phyloP scores from a whole-genome alignment of 2,888 invertebrate species.

The Rhodophaea formosa region DNA sequence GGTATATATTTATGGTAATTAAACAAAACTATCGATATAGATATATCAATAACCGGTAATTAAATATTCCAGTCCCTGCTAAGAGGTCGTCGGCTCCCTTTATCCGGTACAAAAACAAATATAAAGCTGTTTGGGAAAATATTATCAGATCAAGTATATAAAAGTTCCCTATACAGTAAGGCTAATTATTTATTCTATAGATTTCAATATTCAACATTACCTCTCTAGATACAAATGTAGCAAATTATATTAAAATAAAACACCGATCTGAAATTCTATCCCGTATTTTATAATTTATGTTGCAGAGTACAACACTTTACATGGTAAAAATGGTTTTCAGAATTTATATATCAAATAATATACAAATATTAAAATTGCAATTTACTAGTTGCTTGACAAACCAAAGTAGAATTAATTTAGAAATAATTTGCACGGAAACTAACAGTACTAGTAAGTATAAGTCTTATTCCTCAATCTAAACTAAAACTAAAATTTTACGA shows the following conservation, averaged over 20 bases:
- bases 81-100: slow-evolving; percentile 44
- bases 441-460: not conserved
- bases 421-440: not conserved
- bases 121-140: slow-evolving; percentile 57
- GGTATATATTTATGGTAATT: too few relatives aligned
- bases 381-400: slow-evolving; percentile 25
- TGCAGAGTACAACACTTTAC: slow-evolving; percentile 42
- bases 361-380: slow-evolving; percentile 13
- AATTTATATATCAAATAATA: slow-evolving; percentile 27
- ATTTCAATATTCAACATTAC: slow-evolving; percentile 65
- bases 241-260: slow-evolving; percentile 62
- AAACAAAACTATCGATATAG: too few relatives aligned
- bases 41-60: too few relatives aligned
- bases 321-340: slow-evolving; percentile 31
- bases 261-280: slow-evolving; percentile 52
- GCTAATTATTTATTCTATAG: slow-evolving; percentile 64
- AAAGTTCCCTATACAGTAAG: slow-evolving; percentile 55
- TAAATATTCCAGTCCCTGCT: too few relatives aligned
- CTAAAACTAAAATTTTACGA: not conserved
- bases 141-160: slow-evolving; percentile 49
- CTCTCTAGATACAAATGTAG: slow-evolving; percentile 72
- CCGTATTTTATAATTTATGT: slow-evolving; percentile 39
- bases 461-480: not conserved
- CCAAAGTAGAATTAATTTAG: slow-evolving; percentile 15
- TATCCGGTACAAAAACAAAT: slow-evolving; percentile 71